Evolutionary conservation across 2,888 invertebrate species (phyloP), one percentile per base, ranked within the genome.

Genomic region (Aporophyla lueneburgensis): DNA sequence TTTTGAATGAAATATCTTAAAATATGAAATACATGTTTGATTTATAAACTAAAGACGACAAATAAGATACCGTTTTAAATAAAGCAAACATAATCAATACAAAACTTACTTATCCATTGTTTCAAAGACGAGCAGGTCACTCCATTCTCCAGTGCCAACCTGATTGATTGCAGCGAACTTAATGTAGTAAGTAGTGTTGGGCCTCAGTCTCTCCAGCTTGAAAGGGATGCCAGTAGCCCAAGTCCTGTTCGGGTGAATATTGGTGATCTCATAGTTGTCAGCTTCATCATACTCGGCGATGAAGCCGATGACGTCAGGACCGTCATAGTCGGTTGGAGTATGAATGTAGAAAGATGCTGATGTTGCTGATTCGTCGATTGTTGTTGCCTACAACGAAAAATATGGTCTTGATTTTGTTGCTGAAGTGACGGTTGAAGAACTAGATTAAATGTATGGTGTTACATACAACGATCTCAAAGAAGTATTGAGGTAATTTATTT

Each of bases 81-180:
- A 27, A 27, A 68, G 24, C 1, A 59, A 0, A 46, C 0, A n/a
- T 33, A 43, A 65, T 54, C 1, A 59, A 59, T n/a, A 49, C 19
- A 70, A 14, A 21, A 91, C 94, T 93, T 91, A 96, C 96, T 93
- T 95, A 69, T 94, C 93, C 53, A 92, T 89, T 1, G 96, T 96
- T 12, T 74, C 80, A 84, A 96, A 95, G 24, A 81, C 71, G 10
- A 91, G 61, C 27, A 72, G 78, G 2, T 92, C 88, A 54, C 91
- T 92, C 93, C 93, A 96, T 3, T 81, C 77, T 0, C 96, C 95
- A 9, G 85, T 78, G 0, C 96, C 96, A 7, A 95, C 95, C 62
- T 89, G 90, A 70, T 96, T 96, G 16, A 94, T 87, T 0, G 96
- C 95, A 16, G 95, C 94, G 74, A 96, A 95, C 73, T 86, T 93